Evolutionary conservation across 2,888 invertebrate species (phyloP).

Genomic region (Hydrotaea cyrtoneurina): DNA sequence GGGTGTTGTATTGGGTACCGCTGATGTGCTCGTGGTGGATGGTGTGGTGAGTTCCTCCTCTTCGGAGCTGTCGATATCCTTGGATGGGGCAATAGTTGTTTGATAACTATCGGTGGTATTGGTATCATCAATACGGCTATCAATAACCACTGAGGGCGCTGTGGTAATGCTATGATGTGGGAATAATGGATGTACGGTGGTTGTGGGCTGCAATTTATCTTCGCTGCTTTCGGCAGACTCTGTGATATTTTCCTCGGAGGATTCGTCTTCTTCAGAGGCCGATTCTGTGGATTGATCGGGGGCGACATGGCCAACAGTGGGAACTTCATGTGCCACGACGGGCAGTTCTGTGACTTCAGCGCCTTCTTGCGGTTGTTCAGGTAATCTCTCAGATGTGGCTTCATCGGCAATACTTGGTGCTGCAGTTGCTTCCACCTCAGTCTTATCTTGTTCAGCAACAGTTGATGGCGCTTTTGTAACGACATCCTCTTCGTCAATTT

Average conservation of each 20-base stretch:
- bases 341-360: conserved; percentile 56
- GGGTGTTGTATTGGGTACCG: conserved; percentile 71
- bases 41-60: conserved; percentile 58
- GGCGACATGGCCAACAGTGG: conserved; percentile 53
- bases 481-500: background rate
- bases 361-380: conserved; percentile 14
- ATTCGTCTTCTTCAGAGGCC: conserved; percentile 42
- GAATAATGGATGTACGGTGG: conserved; percentile 76
- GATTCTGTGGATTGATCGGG: conserved; percentile 50
- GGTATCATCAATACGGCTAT: conserved; percentile 69
- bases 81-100: conserved; percentile 29
- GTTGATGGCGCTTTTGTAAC: conserved; percentile 30
- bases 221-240: conserved; percentile 63
- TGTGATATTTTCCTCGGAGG: conserved; percentile 38
- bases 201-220: conserved; percentile 62
- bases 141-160: conserved; percentile 67
- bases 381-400: conserved; percentile 24
- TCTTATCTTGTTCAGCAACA: conserved; percentile 3
- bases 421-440: conserved; percentile 10
- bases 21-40: conserved; percentile 66
- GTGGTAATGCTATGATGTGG: conserved; percentile 69
- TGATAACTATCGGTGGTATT: conserved; percentile 56
- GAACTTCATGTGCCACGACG: conserved; percentile 46
- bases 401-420: background rate
- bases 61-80: conserved; percentile 13